A percentile compares a stretch with the other conserved stretches of the same genome.
These are phyloP conservation scores for Platycercus adscitus DNA, from an alignment of 2,113 vertebrate genomes.

Conservation along the genomic window DNA sequence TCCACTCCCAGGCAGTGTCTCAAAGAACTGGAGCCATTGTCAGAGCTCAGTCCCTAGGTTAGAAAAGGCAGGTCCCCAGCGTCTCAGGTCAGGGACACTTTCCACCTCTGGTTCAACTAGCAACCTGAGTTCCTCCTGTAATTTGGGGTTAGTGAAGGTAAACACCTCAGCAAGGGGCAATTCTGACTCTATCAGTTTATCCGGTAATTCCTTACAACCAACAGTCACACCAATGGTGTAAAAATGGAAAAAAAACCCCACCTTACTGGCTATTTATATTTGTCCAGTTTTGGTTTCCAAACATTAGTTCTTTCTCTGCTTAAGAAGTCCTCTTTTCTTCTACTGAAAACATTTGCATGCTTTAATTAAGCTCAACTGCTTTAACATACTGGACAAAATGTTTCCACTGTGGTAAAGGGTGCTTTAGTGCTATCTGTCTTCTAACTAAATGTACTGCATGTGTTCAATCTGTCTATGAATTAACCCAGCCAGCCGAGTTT, in stretches of 20 bases:
- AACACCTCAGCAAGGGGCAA: not conserved
- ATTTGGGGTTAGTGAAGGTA: not conserved
- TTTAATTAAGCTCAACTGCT: not conserved
- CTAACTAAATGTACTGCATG: not conserved
- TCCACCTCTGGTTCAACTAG: not conserved
- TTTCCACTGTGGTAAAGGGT: not conserved
- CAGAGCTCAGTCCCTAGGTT: not conserved
- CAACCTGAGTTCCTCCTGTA: not conserved
- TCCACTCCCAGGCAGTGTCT: not conserved
- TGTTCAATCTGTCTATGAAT: conserved; percentile 25
- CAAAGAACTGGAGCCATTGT: not conserved
- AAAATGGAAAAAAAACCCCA: not conserved
- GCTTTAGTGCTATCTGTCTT: not conserved
- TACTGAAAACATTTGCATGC: not conserved
- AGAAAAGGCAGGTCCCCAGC: not conserved
- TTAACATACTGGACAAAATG: not conserved
- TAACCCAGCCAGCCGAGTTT: not conserved
- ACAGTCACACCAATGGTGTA: fast-evolving
- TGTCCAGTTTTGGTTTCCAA: not conserved
- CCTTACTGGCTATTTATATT: not conserved
- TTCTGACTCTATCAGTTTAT: not conserved
- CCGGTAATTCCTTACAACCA: not conserved
- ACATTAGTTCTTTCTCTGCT: not conserved
- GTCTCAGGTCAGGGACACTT: not conserved
- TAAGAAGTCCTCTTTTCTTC: not conserved